Conservation (phyloP, 2,113 vertebrate genomes). For the Mobula birostris region DNA sequence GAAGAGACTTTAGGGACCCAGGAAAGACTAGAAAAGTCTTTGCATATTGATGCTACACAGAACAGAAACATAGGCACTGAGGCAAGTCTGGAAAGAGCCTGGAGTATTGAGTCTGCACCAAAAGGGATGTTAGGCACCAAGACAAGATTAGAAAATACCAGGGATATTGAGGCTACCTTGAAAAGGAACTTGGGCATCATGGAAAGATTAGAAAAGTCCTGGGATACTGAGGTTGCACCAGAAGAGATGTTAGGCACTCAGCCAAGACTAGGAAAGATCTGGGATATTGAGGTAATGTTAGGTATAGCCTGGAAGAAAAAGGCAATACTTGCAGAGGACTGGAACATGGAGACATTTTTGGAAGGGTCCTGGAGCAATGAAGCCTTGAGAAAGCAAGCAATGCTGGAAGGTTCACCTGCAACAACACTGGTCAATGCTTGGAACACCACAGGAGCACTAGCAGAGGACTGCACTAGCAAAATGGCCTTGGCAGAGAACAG, state of each 20-base stretch:
- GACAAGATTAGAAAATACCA: background rate
- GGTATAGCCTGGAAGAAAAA: too few relatives aligned
- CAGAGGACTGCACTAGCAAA: background rate
- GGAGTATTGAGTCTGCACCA: background rate
- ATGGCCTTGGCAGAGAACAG: background rate
- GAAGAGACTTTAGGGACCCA: background rate
- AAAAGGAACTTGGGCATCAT: background rate
- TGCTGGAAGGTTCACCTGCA: background rate
- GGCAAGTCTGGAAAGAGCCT: background rate
- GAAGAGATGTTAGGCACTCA: background rate
- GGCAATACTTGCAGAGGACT: background rate
- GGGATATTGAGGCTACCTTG: background rate
- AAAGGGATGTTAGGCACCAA: too few relatives aligned
- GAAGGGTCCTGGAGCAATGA: background rate
- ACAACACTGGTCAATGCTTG: background rate
- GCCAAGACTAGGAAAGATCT: background rate
- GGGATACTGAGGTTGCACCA: background rate
- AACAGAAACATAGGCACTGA: background rate
- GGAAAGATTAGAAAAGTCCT: background rate
- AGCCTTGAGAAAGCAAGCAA: background rate
- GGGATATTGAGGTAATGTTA: background rate
- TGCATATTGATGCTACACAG: background rate
- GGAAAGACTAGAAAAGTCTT: background rate
- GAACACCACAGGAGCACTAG: background rate
- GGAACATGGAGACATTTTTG: background rate